phyloP scores from a whole-genome alignment of 1,140 invertebrate genomes.

The Pomacea maculata region DNA sequence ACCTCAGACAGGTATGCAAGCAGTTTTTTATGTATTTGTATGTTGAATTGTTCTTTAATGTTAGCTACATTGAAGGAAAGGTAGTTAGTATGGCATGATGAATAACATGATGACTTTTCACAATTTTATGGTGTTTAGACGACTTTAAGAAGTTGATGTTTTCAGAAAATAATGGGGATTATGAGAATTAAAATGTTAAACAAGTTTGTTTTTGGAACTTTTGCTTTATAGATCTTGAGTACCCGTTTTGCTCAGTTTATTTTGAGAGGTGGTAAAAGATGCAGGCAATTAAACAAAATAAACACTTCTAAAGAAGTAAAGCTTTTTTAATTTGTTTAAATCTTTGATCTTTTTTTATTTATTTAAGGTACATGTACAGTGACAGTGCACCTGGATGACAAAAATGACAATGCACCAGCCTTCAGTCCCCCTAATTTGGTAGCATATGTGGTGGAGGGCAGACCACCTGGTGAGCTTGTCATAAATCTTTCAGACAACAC shows the following conservation, averaged over 20 bases:
- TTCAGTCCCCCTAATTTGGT: conserved; percentile 82
- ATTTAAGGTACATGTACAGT: conserved; percentile 79
- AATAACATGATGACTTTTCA: no score
- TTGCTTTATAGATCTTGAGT: no score
- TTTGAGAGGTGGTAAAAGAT: no score
- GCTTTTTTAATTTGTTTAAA: not conserved
- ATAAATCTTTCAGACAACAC: conserved; percentile 79
- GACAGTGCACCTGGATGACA: conserved; percentile 80
- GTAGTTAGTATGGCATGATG: no score
- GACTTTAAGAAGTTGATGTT: no score
- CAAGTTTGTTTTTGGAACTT: no score
- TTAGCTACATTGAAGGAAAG: not conserved
- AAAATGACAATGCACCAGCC: conserved; percentile 92
- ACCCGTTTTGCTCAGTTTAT: no score
- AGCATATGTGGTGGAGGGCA: conserved; percentile 87
- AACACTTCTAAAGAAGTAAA: no score
- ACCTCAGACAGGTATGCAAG: conserved; percentile 73
- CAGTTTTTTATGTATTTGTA: not conserved
- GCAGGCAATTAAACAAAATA: no score
- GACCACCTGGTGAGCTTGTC: conserved; percentile 83
- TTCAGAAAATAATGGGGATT: no score
- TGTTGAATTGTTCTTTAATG: not conserved
- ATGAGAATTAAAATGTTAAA: no score
- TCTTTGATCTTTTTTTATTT: conserved; percentile 16
- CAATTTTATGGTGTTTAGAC: no score